Conservation (phyloP, 2,113 vertebrate genomes). For the Aegypius monachus region DNA sequence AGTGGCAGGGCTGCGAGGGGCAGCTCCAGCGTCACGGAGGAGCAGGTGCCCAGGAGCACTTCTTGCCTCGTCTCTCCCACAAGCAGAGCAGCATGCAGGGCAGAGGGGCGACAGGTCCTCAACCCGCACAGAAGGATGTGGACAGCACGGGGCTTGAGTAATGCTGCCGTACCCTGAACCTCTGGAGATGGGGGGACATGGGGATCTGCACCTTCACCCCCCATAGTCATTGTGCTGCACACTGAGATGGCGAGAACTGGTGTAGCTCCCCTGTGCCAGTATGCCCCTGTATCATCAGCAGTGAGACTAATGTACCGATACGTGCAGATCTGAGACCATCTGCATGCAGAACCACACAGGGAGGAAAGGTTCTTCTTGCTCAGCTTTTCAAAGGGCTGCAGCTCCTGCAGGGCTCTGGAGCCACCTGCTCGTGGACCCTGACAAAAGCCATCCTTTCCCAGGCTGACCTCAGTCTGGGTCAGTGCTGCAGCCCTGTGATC, state of each 20-base stretch:
- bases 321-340: not conserved
- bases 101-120: no score
- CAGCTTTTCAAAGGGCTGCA: not conserved
- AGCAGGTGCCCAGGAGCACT: no score
- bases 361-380: not conserved
- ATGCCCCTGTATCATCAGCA: not conserved
- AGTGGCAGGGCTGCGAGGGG: accelerated
- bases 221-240: accelerated
- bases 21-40: not conserved
- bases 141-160: accelerated
- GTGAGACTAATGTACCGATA: not conserved
- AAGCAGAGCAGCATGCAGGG: not conserved
- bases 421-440: not conserved
- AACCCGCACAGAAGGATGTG: no score
- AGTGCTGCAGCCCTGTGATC: not conserved
- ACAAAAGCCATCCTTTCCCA: not conserved
- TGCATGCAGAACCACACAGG: accelerated
- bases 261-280: not conserved
- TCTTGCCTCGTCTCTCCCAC: not conserved
- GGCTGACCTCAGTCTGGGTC: not conserved
- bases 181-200: not conserved
- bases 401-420: not conserved
- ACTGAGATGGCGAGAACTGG: not conserved
- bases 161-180: not conserved
- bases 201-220: not conserved